These are phyloP conservation scores for Rhinoraja longicauda DNA, from an alignment of 2,797 vertebrate species.

Conservation along the genomic window DNA sequence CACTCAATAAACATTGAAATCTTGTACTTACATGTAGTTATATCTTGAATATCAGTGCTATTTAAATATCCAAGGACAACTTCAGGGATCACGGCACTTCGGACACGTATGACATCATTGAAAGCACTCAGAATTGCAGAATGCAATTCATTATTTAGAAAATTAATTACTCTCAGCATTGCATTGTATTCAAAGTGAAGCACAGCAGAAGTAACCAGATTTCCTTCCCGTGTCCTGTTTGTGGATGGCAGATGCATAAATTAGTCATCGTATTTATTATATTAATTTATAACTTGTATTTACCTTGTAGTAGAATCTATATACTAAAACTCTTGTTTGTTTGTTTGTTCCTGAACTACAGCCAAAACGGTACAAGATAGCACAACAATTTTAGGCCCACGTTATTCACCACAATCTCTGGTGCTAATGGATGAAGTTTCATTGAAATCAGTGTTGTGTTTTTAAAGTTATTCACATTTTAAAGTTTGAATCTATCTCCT, in stretches of 20 bases:
- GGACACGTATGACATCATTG: background rate
- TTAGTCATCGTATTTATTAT: background rate
- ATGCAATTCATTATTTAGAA: slow-evolving; percentile 51
- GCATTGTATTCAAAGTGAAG: slow-evolving; percentile 51
- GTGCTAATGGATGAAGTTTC: too few species aligned
- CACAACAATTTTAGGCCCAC: too few species aligned
- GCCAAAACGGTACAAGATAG: too few species aligned
- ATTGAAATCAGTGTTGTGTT: too few species aligned
- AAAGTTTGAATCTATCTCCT: too few species aligned
- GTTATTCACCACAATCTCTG: too few species aligned
- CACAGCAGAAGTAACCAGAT: background rate
- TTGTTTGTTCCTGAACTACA: too few species aligned
- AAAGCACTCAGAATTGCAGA: slow-evolving; percentile 40
- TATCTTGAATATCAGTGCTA: background rate
- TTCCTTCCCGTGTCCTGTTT: background rate
- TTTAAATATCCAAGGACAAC: background rate
- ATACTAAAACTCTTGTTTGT: too few species aligned
- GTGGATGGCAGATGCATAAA: background rate
- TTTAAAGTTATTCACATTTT: too few species aligned
- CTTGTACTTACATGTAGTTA: slow-evolving; percentile 11
- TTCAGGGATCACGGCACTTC: accelerated
- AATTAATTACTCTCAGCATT: slow-evolving; percentile 43
- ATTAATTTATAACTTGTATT: background rate
- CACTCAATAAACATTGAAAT: background rate
- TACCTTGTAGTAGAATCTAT: too few species aligned